phyloP scores from a whole-genome alignment of 2,797 vertebrate genomes.

The Rousettus madagascariensis region DNA sequence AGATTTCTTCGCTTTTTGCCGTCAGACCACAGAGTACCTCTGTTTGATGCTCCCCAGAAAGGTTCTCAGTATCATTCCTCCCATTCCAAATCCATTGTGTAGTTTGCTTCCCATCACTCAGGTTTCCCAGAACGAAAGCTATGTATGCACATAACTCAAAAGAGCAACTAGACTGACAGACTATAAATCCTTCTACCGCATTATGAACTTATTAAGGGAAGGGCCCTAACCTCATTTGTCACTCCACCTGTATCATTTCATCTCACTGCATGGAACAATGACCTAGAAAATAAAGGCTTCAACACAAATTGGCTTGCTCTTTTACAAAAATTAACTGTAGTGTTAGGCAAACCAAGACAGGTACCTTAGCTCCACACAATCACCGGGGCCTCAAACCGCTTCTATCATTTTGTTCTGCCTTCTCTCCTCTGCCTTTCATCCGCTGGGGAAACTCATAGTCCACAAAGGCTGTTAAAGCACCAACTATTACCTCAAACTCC shows the following conservation, averaged over 20 bases:
- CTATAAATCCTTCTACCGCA: neutral
- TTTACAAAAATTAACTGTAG: neutral
- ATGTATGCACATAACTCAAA: neutral
- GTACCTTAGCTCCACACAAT: neutral
- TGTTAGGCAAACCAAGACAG: neutral
- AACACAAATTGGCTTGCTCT: neutral
- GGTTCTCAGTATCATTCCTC: neutral
- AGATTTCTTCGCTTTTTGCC: conserved; percentile 8
- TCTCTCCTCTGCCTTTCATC: neutral
- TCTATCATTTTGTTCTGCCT: neutral
- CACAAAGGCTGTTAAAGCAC: neutral
- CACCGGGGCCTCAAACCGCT: neutral
- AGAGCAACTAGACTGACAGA: neutral
- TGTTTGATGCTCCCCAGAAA: neutral
- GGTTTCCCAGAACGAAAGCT: neutral
- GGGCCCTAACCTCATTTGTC: neutral
- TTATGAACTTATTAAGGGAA: neutral
- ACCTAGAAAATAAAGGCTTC: neutral
- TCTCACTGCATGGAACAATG: neutral
- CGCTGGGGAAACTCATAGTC: neutral
- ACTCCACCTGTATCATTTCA: neutral
- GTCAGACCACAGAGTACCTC: neutral
- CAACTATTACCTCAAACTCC: neutral
- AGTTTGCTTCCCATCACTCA: neutral
- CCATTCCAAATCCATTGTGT: neutral